Evolutionary conservation across 2,797 vertebrate species (phyloP).

Genomic region (Chelmon rostratus): DNA sequence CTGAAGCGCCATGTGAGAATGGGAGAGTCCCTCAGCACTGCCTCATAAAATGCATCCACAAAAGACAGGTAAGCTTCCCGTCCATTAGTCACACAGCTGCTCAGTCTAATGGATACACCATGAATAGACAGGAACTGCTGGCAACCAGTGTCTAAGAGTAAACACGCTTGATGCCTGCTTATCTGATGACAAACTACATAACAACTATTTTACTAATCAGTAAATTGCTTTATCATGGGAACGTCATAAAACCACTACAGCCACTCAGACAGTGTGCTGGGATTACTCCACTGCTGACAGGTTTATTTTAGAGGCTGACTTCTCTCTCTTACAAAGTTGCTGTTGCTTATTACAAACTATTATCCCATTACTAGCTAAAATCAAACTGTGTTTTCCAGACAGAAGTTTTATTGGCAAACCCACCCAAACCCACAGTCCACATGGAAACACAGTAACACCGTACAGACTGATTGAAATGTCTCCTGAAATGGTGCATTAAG

Average conservation of each 20-base stretch:
- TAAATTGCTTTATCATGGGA: conserved; percentile 10
- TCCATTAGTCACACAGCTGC: conserved; percentile 65
- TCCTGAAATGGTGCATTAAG: not conserved
- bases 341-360: not conserved
- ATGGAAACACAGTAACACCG: not conserved
- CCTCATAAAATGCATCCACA: conserved; percentile 56
- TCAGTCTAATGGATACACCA: conserved; percentile 53
- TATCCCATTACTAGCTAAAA: not conserved
- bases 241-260: not conserved
- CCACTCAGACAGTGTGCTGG: conserved; percentile 1
- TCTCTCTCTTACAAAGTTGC: not conserved
- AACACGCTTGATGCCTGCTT: conserved; percentile 20
- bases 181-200: conserved; percentile 15
- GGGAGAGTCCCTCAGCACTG: conserved; percentile 67
- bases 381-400: not conserved
- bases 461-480: not conserved
- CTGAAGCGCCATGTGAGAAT: conserved; percentile 70
- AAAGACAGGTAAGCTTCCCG: conserved; percentile 59
- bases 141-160: conserved; percentile 18
- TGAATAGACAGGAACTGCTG: conserved; percentile 39
- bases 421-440: no score
- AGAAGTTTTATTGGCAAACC: not conserved
- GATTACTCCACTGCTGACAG: not conserved
- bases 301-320: not conserved
- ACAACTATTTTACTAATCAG: conserved; percentile 14